Evolutionary conservation across 2,888 invertebrate species (phyloP).

Genomic region (Mantis religiosa): DNA sequence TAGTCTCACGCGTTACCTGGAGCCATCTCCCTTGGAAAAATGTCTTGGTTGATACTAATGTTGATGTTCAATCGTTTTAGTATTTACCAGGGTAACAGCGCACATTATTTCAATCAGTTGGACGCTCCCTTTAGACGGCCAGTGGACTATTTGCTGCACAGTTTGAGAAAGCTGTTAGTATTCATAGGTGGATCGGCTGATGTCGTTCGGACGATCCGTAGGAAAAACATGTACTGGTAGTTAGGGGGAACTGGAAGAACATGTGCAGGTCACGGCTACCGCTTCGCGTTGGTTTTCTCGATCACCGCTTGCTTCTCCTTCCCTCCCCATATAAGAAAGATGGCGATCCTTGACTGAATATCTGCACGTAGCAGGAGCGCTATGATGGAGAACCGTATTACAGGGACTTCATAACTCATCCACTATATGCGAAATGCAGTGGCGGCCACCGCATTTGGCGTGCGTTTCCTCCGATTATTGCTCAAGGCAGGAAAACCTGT

Average conservation of each 20-base stretch:
- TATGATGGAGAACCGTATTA: neutral
- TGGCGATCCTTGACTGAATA: neutral
- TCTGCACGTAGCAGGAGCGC: neutral
- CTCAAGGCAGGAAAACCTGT: too few relatives aligned
- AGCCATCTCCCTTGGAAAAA: too few relatives aligned
- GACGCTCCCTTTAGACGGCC: too few relatives aligned
- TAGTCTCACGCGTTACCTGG: too few relatives aligned
- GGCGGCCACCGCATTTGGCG: neutral
- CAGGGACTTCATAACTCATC: neutral
- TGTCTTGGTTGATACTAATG: too few relatives aligned
- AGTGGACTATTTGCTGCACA: too few relatives aligned
- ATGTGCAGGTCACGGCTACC: neutral
- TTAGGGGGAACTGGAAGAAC: neutral
- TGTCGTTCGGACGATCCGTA: neutral
- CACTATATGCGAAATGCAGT: neutral
- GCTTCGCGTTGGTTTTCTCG: neutral
- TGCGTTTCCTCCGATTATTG: too few relatives aligned
- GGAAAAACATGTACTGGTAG: neutral
- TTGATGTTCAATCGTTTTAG: too few relatives aligned
- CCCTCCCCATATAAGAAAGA: neutral
- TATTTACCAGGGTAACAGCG: too few relatives aligned
- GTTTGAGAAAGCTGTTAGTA: neutral
- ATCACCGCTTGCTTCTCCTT: too few relatives aligned
- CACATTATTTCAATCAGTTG: too few relatives aligned
- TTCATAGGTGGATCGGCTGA: neutral